These are phyloP conservation scores for Anser brachyrhynchus DNA, from an alignment of 2,113 vertebrate species.

Conservation along the genomic window DNA sequence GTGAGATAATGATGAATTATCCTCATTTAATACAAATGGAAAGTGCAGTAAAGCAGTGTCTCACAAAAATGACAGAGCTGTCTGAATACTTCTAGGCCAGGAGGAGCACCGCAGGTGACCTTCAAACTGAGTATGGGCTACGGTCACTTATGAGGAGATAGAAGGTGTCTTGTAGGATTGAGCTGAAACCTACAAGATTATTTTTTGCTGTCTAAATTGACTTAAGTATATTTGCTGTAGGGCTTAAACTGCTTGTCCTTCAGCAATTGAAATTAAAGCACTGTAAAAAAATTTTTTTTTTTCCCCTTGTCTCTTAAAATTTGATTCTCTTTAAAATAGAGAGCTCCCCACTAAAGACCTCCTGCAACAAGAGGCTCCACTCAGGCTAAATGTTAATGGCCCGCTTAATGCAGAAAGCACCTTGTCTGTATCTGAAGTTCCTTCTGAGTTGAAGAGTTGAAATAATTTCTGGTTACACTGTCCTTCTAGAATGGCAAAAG, in stretches of 20 bases:
- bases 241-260: not conserved
- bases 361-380: not conserved
- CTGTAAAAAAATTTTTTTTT: not conserved
- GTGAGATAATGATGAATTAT: not conserved
- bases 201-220: not conserved
- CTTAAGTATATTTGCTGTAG: not conserved
- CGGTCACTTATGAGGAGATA: not conserved
- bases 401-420: not conserved
- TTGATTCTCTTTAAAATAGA: not conserved
- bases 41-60: not conserved
- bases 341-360: not conserved
- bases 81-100: not conserved
- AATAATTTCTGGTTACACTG: not conserved
- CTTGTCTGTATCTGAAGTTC: not conserved
- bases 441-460: not conserved
- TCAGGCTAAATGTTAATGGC: not conserved
- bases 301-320: not conserved
- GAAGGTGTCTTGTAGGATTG: not conserved
- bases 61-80: not conserved
- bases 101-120: not conserved
- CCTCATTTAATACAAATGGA: not conserved
- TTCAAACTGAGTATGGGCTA: not conserved
- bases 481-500: not conserved
- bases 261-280: not conserved
- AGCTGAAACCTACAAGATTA: not conserved